Evolutionary conservation across 2,888 invertebrate species (phyloP), one percentile per base, ranked within the genome.

Genomic region (Seira sanloemensis): DNA sequence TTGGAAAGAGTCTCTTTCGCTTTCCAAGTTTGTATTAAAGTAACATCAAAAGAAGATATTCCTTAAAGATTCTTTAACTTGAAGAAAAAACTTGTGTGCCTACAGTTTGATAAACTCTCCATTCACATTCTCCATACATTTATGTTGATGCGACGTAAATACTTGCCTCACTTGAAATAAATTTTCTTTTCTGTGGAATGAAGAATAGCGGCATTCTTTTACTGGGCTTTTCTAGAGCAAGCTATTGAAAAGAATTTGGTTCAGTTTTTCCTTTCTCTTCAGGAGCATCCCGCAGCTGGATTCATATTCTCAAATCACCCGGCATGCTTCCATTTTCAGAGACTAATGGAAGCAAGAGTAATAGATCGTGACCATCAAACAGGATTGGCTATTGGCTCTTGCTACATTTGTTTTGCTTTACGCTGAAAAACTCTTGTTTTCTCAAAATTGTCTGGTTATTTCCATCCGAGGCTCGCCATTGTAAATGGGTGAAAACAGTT

Each of bases 401-500:
- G 25, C 66, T 66, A 66, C 37, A 7, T 37, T 37, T 12, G 37
- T 37, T 37, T 37, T 37, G 37, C 5, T 37, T 37, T 37, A 37
- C 12, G 37, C 5, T 37, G 37, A 37, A 58, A 58, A 58, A 58
- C n/a, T 58, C 18, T 2, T 58, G 58, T 58, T 58, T 58, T 37
- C 37, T 37, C 37, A 37, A 37, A 7, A 37, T 37, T 37, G 37
- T 37, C 37, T 37, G 37, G 5, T 37, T 37, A 37, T 37, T 37
- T 12, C n/a, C n/a, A 16, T 58, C n/a, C n/a, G n/a, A 58, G 58
- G 58, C 2, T 37, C 12, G 2, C 58, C n/a, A 58, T 58, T 58
- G 58, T 58, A 58, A 67, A 68, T 68, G 27, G 26, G 58, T n/a
- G n/a, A 27, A 68, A 26, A 27, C 25, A 68, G 68, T 68, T 68